Percentiles rank a stretch among this genome's conserved stretches.
phyloP scores from a whole-genome alignment of 2,113 vertebrate species.

The Ammospiza nelsoni region DNA sequence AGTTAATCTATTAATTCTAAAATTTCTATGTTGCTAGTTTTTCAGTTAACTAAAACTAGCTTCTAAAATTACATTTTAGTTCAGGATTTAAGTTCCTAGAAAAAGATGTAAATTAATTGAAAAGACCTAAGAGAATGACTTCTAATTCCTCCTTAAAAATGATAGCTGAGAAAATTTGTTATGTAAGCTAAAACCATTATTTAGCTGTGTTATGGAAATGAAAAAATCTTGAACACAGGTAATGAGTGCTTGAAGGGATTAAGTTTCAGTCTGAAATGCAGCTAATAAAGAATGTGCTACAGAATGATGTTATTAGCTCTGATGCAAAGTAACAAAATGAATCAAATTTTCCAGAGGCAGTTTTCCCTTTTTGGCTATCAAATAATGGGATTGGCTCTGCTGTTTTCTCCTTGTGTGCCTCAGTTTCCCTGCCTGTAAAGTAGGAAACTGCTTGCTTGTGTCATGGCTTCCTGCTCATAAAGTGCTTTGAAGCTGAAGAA shows the following conservation, averaged over 20 bases:
- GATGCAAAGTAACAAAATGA: not conserved
- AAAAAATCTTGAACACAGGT: not conserved
- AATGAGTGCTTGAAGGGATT: not conserved
- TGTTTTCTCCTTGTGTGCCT: not conserved
- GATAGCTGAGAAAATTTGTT: not conserved
- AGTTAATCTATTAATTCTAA: not conserved
- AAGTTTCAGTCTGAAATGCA: not conserved
- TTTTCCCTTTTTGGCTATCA: not conserved
- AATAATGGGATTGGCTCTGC: not conserved
- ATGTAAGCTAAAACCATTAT: not conserved
- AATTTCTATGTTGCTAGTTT: not conserved
- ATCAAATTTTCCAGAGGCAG: not conserved
- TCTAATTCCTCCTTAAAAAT: not conserved
- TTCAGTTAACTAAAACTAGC: not conserved
- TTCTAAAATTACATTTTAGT: not conserved
- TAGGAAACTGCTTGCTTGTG: constrained; percentile 11
- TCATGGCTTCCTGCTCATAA: not conserved
- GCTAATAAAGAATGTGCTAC: not conserved
- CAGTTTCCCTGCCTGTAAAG: not conserved
- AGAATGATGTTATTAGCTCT: not conserved
- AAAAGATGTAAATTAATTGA: not conserved
- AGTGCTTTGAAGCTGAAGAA: constrained; percentile 34
- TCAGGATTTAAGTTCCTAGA: not conserved
- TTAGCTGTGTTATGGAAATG: not conserved
- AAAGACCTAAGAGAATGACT: not conserved